Percentiles rank a stretch among this genome's conserved stretches.
Evolutionary conservation across 1,140 invertebrate genomes (phyloP).

Genomic region (Myzus persicae): DNA sequence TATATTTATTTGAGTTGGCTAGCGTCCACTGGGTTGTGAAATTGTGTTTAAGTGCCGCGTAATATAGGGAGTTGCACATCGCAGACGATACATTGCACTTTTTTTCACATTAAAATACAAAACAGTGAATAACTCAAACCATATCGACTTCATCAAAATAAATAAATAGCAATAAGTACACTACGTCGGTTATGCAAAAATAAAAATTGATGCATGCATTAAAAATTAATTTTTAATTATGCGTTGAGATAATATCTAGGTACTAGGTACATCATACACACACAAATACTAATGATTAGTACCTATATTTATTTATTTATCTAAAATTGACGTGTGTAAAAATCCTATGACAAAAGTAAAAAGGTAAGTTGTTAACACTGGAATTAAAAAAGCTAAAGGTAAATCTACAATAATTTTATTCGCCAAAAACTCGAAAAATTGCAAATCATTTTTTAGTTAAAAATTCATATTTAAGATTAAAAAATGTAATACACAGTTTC

Average conservation of each 20-base stretch:
- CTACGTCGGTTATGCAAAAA: neutral
- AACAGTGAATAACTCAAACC: neutral
- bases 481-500: no score
- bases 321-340: no score
- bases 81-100: neutral
- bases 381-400: no score
- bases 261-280: no score
- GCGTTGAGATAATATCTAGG: neutral
- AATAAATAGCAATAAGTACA: neutral
- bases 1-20: slow-evolving; percentile 54
- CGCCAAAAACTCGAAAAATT: no score
- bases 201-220: neutral
- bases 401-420: no score
- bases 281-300: no score
- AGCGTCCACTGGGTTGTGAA: slow-evolving; percentile 55
- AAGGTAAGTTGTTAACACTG: no score
- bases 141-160: neutral
- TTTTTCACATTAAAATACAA: neutral
- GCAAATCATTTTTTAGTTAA: no score
- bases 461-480: no score
- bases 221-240: neutral
- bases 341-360: no score
- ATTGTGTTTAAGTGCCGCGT: slow-evolving; percentile 54
- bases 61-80: slow-evolving; percentile 46
- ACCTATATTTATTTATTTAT: no score